A percentile compares a stretch with the other conserved stretches of the same genome.
Evolutionary conservation across 2,113 vertebrate genomes (phyloP).

Genomic region (Clarias macrocephalus): DNA sequence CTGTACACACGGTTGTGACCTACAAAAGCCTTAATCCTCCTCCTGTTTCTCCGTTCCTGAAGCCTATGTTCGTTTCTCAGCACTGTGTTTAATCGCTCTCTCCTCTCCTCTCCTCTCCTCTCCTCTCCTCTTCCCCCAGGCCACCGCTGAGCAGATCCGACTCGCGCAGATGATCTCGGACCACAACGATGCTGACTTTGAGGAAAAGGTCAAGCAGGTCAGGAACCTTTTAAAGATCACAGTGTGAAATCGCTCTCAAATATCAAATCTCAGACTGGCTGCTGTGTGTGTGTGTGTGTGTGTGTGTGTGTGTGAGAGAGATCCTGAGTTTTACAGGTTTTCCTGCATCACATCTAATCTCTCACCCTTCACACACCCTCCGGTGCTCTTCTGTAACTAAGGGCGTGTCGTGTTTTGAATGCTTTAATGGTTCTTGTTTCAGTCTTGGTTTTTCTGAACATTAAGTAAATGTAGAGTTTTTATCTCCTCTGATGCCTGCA

Average conservation of each 20-base stretch:
- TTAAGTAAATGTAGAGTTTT: too few species aligned
- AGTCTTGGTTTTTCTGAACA: too few species aligned
- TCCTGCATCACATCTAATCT: neutral
- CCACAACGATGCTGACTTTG: conserved; percentile 98
- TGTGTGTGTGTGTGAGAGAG: too few species aligned
- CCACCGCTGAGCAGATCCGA: conserved; percentile 97
- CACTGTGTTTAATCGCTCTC: neutral
- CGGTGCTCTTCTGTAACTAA: too few species aligned
- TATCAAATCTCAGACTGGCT: neutral
- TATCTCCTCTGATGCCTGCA: too few species aligned
- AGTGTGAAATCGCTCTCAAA: neutral
- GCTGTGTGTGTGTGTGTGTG: neutral
- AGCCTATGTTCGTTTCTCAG: neutral
- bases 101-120: neutral
- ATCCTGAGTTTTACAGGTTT: neutral
- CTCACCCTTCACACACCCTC: neutral
- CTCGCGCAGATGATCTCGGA: conserved; percentile 99
- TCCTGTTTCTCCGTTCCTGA: neutral
- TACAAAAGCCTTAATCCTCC: neutral
- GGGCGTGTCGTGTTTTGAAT: neutral
- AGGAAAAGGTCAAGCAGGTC: conserved; percentile 98
- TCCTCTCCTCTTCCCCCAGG: conserved; percentile 67
- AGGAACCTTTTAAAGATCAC: conserved; percentile 39
- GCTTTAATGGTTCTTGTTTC: neutral
- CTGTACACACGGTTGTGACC: neutral